These are phyloP conservation scores for Eucriotettix oculatus DNA, from an alignment of 2,888 invertebrate species.

Conservation along the genomic window DNA sequence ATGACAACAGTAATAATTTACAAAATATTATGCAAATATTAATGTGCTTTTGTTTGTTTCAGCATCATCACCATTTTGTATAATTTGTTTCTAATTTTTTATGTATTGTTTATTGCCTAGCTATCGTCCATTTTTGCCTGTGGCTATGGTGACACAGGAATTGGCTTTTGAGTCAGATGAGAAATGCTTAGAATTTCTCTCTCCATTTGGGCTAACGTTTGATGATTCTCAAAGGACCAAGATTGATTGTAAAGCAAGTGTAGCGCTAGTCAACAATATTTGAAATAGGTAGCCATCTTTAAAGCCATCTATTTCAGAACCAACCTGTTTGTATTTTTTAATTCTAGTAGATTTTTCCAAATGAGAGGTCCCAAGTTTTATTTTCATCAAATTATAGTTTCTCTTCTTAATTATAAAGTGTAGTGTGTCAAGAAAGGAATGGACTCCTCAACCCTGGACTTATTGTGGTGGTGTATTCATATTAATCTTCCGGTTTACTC, in stretches of 20 bases:
- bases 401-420: too few relatives aligned
- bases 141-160: conserved; percentile 71
- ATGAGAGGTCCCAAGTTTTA: too few relatives aligned
- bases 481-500: too few relatives aligned
- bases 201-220: conserved; percentile 60
- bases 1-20: too few relatives aligned
- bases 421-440: too few relatives aligned
- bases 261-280: conserved; percentile 14
- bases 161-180: conserved; percentile 73
- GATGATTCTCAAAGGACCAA: conserved; percentile 48
- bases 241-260: conserved; percentile 83
- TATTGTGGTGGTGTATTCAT: too few relatives aligned
- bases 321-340: too few relatives aligned
- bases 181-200: conserved; percentile 78
- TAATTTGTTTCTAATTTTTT: conserved; percentile 29
- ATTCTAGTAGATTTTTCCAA: too few relatives aligned
- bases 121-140: conserved; percentile 82
- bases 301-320: not conserved
- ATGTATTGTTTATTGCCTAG: conserved; percentile 40
- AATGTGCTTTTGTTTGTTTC: not conserved
- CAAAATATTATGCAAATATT: not conserved
- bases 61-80: not conserved
- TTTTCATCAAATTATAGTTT: too few relatives aligned
- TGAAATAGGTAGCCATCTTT: not conserved
- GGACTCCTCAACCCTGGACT: too few relatives aligned